A percentile compares a stretch with the other conserved stretches of the same genome.
phyloP scores from a whole-genome alignment of 1,140 invertebrate species.

The Cryptotermes secundus region DNA sequence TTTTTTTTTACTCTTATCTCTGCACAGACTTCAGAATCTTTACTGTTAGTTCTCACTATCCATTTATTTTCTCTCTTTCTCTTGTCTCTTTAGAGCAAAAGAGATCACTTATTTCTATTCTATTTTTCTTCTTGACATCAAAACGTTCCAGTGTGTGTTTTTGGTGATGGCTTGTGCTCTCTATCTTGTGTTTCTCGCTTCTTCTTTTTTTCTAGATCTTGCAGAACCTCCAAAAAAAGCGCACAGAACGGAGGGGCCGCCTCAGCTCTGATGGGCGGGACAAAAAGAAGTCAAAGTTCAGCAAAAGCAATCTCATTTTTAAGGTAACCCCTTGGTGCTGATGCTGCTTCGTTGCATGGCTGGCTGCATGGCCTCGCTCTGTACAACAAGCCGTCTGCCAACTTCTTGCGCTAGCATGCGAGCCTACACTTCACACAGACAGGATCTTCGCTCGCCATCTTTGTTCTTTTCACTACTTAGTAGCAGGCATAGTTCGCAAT shows the following conservation, averaged over 20 bases:
- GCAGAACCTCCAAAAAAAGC: slow-evolving; percentile 96
- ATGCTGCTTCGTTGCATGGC: slow-evolving; percentile 1
- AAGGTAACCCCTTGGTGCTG: slow-evolving; percentile 73
- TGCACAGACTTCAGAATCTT: slow-evolving; percentile 21
- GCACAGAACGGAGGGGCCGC: slow-evolving; percentile 89
- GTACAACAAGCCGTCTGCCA: background rate
- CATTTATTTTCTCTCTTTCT: slow-evolving; percentile 7
- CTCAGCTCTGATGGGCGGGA: slow-evolving; percentile 81
- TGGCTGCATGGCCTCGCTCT: slow-evolving; percentile 22
- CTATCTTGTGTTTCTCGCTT: slow-evolving; percentile 39
- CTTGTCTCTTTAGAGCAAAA: slow-evolving; percentile 15
- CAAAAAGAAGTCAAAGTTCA: slow-evolving; percentile 85
- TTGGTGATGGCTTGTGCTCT: slow-evolving; percentile 36
- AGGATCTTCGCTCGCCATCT: background rate
- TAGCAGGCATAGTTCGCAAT: background rate
- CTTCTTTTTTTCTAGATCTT: slow-evolving; percentile 88
- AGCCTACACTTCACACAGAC: background rate
- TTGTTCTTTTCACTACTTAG: background rate
- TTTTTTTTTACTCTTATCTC: slow-evolving; percentile 9
- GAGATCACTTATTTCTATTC: background rate
- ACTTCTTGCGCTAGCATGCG: background rate
- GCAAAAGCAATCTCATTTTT: slow-evolving; percentile 94
- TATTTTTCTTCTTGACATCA: slow-evolving; percentile 10
- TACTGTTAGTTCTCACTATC: background rate
- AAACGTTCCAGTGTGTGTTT: slow-evolving; percentile 30